Evolutionary conservation across 2,888 invertebrate species (phyloP), one percentile per base, ranked within the genome.

Genomic region (Celastrina argiolus): DNA sequence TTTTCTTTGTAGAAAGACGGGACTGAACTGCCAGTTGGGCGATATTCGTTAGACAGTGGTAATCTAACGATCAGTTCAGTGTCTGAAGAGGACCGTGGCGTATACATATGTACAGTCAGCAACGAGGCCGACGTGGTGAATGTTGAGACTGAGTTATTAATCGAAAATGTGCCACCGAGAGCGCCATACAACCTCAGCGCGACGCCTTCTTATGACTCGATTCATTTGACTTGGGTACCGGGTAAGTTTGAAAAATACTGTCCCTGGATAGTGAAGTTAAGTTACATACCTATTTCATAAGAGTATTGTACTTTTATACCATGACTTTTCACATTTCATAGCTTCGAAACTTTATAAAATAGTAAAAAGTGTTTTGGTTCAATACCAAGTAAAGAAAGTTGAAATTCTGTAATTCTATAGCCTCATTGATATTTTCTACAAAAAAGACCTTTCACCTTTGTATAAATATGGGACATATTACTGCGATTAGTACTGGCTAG

Each of bases 91-190:
- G 98, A 98, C 89, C 94, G 97, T 75, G 98, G 98, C 61, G 92
- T 95, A 76, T 96, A 96, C 84, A 94, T 95, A 81, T 97, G 97
- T 82, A 93, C 94, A 63, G 96, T 96, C 1, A 94, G 94, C 74
- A 98, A 98, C 88, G 96, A 96, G 77, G 97, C 97, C 5, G 97
- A 96, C 58, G 95, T 95, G n/a, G 94, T 97, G 63, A 93, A 93
- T 28, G 94, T 94, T 1, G 96, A 96, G 86, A 94, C 96, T 0
- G 96, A 97, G 88, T 89, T 97, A 68, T 93, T 96, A 83, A 95
- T 97, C 61, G 94, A 96, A 88, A 97, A 96, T 81, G 94, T 96
- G 64, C 95, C 97, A 31, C 97, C 97, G n/a, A 94, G 97, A 76
- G 97, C 98, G 16, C 98, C 98, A 0, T 95, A 96, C 85, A 96